Evolutionary conservation across 1,140 invertebrate genomes (phyloP), one percentile per base, ranked within the genome.

Genomic region (Notospermus geniculatus): DNA sequence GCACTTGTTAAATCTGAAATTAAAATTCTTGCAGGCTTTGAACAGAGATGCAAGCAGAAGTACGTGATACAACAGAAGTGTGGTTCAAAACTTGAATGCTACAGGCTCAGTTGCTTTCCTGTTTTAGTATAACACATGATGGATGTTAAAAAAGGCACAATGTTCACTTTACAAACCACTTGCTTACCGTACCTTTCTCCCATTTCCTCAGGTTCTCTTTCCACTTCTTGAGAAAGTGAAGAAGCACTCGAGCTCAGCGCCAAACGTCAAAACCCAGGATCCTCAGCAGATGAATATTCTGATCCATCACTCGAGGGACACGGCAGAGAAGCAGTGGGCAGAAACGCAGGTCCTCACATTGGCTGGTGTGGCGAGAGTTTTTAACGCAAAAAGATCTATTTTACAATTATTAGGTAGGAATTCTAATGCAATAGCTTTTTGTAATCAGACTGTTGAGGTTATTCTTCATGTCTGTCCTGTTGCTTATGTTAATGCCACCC

Each of bases 311-410:
- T 96, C 95, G 0, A 86, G 97, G 67, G 98, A 99, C 80, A 99
- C 97, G 0, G 95, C 95, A 19, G 93, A 97, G 76, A 99, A 99
- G 74, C 97, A 99, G 77, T 99, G 97, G 97, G 94, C 95, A 7
- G 97, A 99, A 82, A 99, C 97, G 4, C 91, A 95, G 83, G 91
- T 91, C 43, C 79, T 91, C 50, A 88, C 88, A 0, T 77, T 91
- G 23, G 88, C 88, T 62, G 89, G 89, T 1, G 88, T 90, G 17
- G 88, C 88, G 0, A 81, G 88, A 73, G 88, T 90, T 13, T 97
- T 97, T 79, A 93, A 94, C 74, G 91, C 91, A 0, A 93, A 97
- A 79, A 86, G 93, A 63, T 88, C 90, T 68, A 82, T 94, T 52
- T 82, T 97, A 5, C 88, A 91, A 74, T 87, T 88, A 52, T 82